Conservation (phyloP, 2,888 invertebrate genomes). For the Drosophila neotestacea region DNA sequence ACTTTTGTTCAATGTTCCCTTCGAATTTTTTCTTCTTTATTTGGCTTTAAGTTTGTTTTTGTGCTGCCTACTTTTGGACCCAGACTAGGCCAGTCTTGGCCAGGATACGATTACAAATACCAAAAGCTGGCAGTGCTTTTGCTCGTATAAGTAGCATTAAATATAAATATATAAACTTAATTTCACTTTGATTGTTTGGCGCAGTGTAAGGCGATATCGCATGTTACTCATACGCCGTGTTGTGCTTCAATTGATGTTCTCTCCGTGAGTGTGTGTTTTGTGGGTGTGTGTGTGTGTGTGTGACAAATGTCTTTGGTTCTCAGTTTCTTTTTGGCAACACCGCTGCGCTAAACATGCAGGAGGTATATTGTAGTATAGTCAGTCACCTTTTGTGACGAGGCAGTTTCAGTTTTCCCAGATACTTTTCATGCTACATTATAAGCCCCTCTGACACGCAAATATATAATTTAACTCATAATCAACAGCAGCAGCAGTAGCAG, state of each 20-base stretch:
- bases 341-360: slow-evolving; percentile 31
- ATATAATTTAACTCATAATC: slow-evolving; percentile 80
- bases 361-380: slow-evolving; percentile 60
- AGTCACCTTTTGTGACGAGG: slow-evolving; percentile 61
- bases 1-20: slow-evolving; percentile 69
- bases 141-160: slow-evolving; percentile 68
- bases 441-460: slow-evolving; percentile 73
- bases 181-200: slow-evolving; percentile 80
- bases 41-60: slow-evolving; percentile 73
- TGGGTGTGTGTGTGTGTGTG: slow-evolving; percentile 47
- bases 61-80: slow-evolving; percentile 49
- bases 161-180: slow-evolving; percentile 81
- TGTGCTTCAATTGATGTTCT: slow-evolving; percentile 43
- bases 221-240: slow-evolving; percentile 79
- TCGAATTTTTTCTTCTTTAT: slow-evolving; percentile 1
- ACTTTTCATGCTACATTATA: slow-evolving; percentile 53
- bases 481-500: slow-evolving; percentile 48
- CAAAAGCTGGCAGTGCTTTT: slow-evolving; percentile 20
- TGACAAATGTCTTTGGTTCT: slow-evolving; percentile 75
- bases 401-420: slow-evolving; percentile 52
- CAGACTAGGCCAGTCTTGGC: slow-evolving; percentile 22
- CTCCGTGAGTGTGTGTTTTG: slow-evolving; percentile 26
- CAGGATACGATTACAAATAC: slow-evolving; percentile 23
- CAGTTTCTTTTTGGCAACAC: slow-evolving; percentile 46
- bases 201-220: slow-evolving; percentile 82